These are phyloP conservation scores for Ictidomys tridecemlineatus DNA, from an alignment of 2,113 vertebrate species.

Conservation along the genomic window DNA sequence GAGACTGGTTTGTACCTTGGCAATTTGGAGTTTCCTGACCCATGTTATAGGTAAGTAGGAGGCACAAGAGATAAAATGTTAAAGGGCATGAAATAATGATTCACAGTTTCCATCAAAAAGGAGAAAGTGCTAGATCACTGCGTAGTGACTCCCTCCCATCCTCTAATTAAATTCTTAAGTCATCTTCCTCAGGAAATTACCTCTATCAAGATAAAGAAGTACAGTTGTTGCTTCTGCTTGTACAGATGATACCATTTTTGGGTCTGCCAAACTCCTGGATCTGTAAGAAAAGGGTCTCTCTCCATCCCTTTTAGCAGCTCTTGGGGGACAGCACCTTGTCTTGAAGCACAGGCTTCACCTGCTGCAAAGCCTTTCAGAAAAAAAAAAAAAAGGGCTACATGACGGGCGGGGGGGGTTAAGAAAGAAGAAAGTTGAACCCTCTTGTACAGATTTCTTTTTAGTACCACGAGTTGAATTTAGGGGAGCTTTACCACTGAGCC, in stretches of 20 bases:
- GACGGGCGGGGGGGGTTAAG: rapidly evolving
- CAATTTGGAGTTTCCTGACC: not conserved
- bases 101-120: not conserved
- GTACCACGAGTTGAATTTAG: too few relatives aligned
- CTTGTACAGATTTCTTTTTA: not conserved
- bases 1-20: not conserved
- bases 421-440: not conserved
- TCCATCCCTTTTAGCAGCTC: not conserved
- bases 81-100: not conserved
- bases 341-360: constrained; percentile 65
- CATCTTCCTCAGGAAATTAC: not conserved
- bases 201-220: not conserved
- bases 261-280: constrained; percentile 44
- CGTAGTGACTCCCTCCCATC: not conserved
- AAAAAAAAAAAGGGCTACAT: not conserved
- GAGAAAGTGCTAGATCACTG: not conserved
- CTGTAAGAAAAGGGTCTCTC: rapidly evolving
- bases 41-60: not conserved
- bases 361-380: constrained; percentile 59
- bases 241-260: not conserved
- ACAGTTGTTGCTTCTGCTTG: not conserved
- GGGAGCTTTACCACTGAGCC: too few relatives aligned
- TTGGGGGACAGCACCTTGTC: not conserved
- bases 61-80: not conserved
- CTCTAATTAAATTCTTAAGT: not conserved